Evolutionary conservation across 1,140 invertebrate species (phyloP).

Genomic region (Helicorthomorpha holstii): DNA sequence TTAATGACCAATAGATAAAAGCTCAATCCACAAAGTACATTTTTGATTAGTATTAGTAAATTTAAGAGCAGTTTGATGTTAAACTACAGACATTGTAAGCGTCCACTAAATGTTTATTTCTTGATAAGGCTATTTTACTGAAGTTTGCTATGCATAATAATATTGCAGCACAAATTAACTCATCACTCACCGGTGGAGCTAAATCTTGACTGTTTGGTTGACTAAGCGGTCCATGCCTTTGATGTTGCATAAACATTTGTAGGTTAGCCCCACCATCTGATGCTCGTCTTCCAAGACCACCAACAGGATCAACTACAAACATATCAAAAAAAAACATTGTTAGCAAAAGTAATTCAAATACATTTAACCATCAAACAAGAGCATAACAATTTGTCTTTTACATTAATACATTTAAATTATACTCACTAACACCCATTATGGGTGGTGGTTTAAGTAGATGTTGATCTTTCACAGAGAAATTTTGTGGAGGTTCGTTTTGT

Average conservation of each 20-base stretch:
- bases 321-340: slow-evolving; percentile 11
- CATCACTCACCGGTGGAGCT: slow-evolving; percentile 20
- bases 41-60: no score
- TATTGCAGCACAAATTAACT: no score
- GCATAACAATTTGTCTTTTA: background rate
- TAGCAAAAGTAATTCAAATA: slow-evolving; percentile 3
- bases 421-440: slow-evolving; percentile 66
- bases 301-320: slow-evolving; percentile 31
- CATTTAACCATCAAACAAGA: background rate
- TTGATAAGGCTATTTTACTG: no score
- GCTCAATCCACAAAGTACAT: no score
- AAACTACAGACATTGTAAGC: no score
- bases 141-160: no score
- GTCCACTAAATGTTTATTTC: no score
- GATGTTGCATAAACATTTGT: slow-evolving; percentile 50
- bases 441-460: slow-evolving; percentile 81
- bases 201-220: slow-evolving; percentile 44
- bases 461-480: slow-evolving; percentile 80
- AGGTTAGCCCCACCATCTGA: slow-evolving; percentile 92
- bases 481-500: slow-evolving; percentile 56
- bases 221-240: slow-evolving; percentile 36
- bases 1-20: no score
- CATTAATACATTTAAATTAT: slow-evolving; percentile 2
- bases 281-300: slow-evolving; percentile 70
- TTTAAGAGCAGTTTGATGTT: no score